These are phyloP conservation scores for Lemur catta DNA, from an alignment of 2,797 vertebrate species.

Conservation along the genomic window DNA sequence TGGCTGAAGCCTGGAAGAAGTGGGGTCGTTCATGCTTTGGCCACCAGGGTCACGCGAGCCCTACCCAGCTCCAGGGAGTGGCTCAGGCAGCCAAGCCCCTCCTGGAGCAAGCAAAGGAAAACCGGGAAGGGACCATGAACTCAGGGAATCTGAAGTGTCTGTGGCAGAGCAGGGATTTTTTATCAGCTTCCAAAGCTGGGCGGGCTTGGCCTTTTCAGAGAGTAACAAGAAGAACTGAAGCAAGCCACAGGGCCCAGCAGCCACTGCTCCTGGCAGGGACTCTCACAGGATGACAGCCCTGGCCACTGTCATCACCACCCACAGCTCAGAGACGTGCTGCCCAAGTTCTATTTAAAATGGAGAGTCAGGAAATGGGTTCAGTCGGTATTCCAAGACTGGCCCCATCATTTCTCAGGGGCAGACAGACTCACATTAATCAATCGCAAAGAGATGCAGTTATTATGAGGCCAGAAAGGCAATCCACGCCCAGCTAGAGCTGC, in stretches of 20 bases:
- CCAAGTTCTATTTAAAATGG: neutral
- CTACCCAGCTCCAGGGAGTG: neutral
- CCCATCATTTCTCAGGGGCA: neutral
- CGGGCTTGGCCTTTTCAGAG: neutral
- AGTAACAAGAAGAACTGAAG: neutral
- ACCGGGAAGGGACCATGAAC: neutral
- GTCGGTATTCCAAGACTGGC: neutral
- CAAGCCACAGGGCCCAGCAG: neutral
- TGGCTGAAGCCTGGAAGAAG: fast-evolving
- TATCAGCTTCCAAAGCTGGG: neutral
- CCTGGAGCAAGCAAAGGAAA: neutral
- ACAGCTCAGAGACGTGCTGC: neutral
- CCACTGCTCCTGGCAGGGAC: neutral
- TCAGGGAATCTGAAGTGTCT: neutral
- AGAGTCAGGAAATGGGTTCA: neutral
- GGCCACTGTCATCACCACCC: fast-evolving
- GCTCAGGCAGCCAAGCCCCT: neutral
- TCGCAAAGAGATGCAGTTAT: neutral
- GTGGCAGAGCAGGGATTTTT: neutral
- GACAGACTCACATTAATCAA: neutral
- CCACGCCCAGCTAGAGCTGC: neutral
- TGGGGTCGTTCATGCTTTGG: neutral
- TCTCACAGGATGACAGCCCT: neutral
- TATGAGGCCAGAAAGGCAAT: neutral
- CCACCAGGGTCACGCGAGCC: neutral